Percentiles rank a stretch among this genome's conserved stretches.
These are phyloP conservation scores for Hypercompe scribonia DNA, from an alignment of 2,888 invertebrate genomes.

Conservation along the genomic window DNA sequence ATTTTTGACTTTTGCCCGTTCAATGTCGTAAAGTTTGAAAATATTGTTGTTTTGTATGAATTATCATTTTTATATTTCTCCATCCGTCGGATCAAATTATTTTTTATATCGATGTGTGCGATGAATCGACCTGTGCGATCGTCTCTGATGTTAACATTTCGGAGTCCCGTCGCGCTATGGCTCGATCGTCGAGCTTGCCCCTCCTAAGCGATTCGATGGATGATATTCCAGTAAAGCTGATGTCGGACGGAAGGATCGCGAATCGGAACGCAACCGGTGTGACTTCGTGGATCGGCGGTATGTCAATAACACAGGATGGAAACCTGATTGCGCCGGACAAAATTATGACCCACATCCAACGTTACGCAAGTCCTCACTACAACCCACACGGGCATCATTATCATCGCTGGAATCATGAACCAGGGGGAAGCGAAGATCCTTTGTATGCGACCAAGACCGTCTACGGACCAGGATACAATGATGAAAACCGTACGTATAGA, in stretches of 20 bases:
- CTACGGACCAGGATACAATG: slow-evolving; percentile 84
- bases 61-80: slow-evolving; percentile 69
- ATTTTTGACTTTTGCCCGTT: slow-evolving; percentile 71
- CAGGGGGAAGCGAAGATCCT: slow-evolving; percentile 83
- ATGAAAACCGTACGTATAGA: slow-evolving; percentile 85
- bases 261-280: slow-evolving; percentile 79
- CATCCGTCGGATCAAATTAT: slow-evolving; percentile 68
- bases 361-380: slow-evolving; percentile 84
- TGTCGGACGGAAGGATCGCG: slow-evolving; percentile 80
- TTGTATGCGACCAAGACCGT: slow-evolving; percentile 86
- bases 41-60: slow-evolving; percentile 74
- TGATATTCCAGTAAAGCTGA: slow-evolving; percentile 86
- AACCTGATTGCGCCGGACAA: slow-evolving; percentile 84
- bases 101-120: slow-evolving; percentile 65
- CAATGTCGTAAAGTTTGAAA: slow-evolving; percentile 78
- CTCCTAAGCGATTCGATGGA: slow-evolving; percentile 85
- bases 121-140: slow-evolving; percentile 76
- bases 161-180: slow-evolving; percentile 78
- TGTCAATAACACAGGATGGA: slow-evolving; percentile 84
- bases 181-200: slow-evolving; percentile 74
- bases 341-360: slow-evolving; percentile 83
- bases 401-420: slow-evolving; percentile 84
- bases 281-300: slow-evolving; percentile 85
- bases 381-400: slow-evolving; percentile 83
- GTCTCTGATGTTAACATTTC: slow-evolving; percentile 68